A percentile compares a stretch with the other conserved stretches of the same genome.
Evolutionary conservation across 1,140 invertebrate genomes (phyloP).

Genomic region (Berghia stephanieae): DNA sequence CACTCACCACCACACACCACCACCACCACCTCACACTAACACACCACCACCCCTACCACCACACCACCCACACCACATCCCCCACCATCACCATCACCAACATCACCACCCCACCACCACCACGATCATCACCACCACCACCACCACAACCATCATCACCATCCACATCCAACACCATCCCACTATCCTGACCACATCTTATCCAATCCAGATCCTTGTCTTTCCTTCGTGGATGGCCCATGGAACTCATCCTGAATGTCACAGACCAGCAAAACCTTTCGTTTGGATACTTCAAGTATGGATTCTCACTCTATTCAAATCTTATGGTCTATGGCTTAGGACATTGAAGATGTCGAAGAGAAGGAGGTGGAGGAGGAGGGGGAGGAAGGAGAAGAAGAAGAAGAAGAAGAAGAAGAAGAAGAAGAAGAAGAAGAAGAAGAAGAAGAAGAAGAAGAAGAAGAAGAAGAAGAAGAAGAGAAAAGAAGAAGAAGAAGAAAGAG

Average conservation of each 20-base stretch:
- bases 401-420: too few relatives aligned
- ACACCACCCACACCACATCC: too few relatives aligned
- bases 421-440: not conserved
- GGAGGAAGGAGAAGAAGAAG: not conserved
- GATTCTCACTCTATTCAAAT: too few relatives aligned
- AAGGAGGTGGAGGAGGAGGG: conserved; percentile 3
- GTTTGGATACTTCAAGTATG: conserved; percentile 46
- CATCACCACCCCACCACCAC: too few relatives aligned
- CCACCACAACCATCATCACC: not conserved
- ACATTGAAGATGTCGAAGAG: not conserved
- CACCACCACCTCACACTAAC: too few relatives aligned
- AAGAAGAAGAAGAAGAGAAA: not conserved
- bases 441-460: not conserved
- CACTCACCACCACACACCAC: too few relatives aligned
- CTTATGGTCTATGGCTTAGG: too few relatives aligned
- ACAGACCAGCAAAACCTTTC: conserved; percentile 42
- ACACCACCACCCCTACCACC: too few relatives aligned
- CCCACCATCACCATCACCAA: too few relatives aligned
- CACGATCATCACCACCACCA: too few relatives aligned
- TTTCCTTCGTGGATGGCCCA: conserved; percentile 53
- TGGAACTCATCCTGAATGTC: conserved; percentile 38
- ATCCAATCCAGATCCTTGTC: conserved; percentile 38
- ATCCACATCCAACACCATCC: not conserved
- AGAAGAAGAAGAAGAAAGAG: not conserved
- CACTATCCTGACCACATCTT: not conserved